Base-by-base conservation (phyloP, 2,888 invertebrate species). In the Dryococelus australis region DNA sequence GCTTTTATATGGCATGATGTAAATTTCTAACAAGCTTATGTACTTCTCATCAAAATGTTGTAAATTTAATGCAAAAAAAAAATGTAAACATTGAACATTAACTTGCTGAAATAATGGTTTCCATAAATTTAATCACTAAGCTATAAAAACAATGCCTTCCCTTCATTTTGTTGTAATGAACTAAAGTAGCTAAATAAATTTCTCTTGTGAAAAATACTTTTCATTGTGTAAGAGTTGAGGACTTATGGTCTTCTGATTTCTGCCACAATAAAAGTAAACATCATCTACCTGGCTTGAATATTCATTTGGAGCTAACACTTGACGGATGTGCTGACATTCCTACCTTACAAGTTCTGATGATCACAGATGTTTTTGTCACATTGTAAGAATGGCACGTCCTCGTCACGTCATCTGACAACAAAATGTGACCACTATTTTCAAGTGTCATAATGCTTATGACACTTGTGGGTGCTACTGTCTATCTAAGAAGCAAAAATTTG, bases 1-100 rank as follows among this genome's bases (percentile, higher is more conserved):
- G 65, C 65, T 65, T 65, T 65, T 65, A 65, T 65, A 65, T 65
- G 65, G 65, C 65, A 65, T 65, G 65, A 65, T 65, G 65, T 65
- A 65, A 65, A 65, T 16, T 65, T 65, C n/a, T 65, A 65, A 65
- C 65, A 65, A 65, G 65, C 65, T 65, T 65, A 65, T 65, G 65
- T n/a, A 65, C n/a, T 65, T 65, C 65, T 65, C 65, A n/a, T 65
- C 65, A 65, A 65, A 65, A 24, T 65, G 65, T 65, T 65, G 6
- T 65, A 65, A 65, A 65, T n/a, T 65, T 65, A 65, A n/a, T 65
- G 65, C 65, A 65, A n/a, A 8, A 65, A 16, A 20, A 65, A 12
- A 65, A 65, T 65, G 65, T 65, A n/a, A 65, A 65, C 65, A 65
- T 65, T 65, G 65, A 65, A 16, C 65, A 65, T n/a, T 65, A 65